These are phyloP conservation scores for Catagonus wagneri DNA, from an alignment of 2,113 vertebrate species.

Conservation along the genomic window DNA sequence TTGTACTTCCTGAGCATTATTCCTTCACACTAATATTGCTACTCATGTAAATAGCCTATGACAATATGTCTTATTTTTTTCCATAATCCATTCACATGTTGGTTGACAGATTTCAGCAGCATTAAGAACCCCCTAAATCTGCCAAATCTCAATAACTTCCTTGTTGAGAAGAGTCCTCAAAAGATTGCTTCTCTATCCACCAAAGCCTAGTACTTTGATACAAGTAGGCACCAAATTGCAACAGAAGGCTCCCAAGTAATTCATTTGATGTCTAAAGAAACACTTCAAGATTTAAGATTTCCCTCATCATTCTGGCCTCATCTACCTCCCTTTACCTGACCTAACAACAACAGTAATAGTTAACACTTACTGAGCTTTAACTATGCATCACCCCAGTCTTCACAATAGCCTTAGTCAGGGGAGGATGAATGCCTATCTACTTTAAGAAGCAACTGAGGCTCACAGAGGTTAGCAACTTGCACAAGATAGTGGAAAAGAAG, in stretches of 20 bases:
- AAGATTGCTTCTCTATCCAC: not conserved
- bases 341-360: not conserved
- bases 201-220: not conserved
- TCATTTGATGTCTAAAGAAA: not conserved
- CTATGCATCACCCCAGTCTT: not conserved
- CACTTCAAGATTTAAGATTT: not conserved
- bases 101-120: not conserved
- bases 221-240: not conserved
- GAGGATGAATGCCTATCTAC: not conserved
- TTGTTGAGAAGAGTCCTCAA: not conserved
- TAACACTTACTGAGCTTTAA: not conserved
- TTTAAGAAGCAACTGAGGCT: not conserved
- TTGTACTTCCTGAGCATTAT: not conserved
- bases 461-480: not conserved
- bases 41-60: not conserved
- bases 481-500: not conserved
- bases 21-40: not conserved
- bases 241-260: not conserved
- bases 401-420: not conserved
- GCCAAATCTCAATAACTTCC: not conserved
- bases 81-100: not conserved
- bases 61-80: not conserved
- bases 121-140: not conserved
- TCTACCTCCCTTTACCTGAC: not conserved
- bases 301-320: not conserved